A percentile compares a stretch with the other conserved stretches of the same genome.
These are phyloP conservation scores for Holothuria glaberrima DNA, from an alignment of 35 echinoderm and acorn worm genomes.

Conservation along the genomic window DNA sequence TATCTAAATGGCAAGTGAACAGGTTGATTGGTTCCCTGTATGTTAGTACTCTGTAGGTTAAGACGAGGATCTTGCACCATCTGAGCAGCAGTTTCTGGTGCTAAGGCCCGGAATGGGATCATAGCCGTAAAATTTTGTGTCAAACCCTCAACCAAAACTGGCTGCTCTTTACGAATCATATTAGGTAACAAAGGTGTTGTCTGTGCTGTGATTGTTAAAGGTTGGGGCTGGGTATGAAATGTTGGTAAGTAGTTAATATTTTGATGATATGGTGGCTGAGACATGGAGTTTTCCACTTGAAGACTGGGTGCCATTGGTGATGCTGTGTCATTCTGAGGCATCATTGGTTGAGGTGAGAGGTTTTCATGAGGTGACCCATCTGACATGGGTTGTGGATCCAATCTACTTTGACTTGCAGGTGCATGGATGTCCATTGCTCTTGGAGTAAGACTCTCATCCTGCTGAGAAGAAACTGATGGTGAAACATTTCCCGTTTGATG, in stretches of 20 bases:
- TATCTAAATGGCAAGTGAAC: conserved; percentile 44
- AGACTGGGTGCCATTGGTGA: conserved; percentile 35
- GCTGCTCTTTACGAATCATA: conserved; percentile 50
- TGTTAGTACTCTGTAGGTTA: conserved; percentile 13
- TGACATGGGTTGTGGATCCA: background rate
- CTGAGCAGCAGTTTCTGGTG: conserved; percentile 39
- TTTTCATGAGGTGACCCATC: conserved; percentile 6
- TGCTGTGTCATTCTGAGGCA: conserved; percentile 20
- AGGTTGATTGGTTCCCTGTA: conserved; percentile 22
- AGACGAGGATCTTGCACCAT: conserved; percentile 44
- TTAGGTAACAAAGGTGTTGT: conserved; percentile 18
- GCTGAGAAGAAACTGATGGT: background rate
- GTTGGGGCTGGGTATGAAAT: conserved; percentile 40
- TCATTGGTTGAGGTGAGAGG: conserved; percentile 23
- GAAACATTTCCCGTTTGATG: conserved; percentile 8
- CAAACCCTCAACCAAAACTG: conserved; percentile 6
- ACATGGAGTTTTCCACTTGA: conserved; percentile 23
- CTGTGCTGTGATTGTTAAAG: conserved; percentile 32
- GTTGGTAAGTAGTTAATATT: conserved; percentile 39
- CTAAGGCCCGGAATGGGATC: conserved; percentile 33
- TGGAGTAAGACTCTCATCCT: conserved; percentile 11
- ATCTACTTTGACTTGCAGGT: background rate
- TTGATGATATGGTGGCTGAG: conserved; percentile 24
- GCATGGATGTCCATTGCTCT: background rate
- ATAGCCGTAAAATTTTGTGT: conserved; percentile 21